Base-by-base conservation (phyloP, 2,113 vertebrate genomes). In the Prunella himalayana region DNA sequence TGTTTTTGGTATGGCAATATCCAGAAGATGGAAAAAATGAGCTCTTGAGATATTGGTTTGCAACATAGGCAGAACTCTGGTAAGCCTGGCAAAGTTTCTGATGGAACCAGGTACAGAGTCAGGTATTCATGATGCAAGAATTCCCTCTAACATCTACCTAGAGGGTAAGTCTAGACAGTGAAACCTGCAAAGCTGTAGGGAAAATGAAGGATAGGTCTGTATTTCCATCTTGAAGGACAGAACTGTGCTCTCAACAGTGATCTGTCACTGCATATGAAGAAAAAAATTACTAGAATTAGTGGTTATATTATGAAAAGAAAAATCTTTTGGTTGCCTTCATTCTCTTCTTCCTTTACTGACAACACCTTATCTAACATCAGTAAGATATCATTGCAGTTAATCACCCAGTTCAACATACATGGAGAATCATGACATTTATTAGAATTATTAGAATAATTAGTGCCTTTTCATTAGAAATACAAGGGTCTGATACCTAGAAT, bases 271-370 rank as follows among this genome's bases (percentile, higher is more conserved):
- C 3, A 33, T 28, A 37, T 41, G 56, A 88, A 88, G 63, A 47
- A 66, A 75, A 61, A 73, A 50, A 5, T 10, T 65, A 11, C 14
- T 15, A 28, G 10, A 76, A 75, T 50, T 51, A 54, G 5, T 42
- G 20, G 0, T 27, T 78, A 41, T 45, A 53, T n/a, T 75, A 25
- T 28, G 12, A 33, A 82, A 61, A 77, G 21, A 50, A 50, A 59
- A 10, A 60, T 33, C 3, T 57, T 78, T 79, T 1, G 0, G 2
- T 65, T 81, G 6, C 1, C 4, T 90, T 82, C 4, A 51, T 39
- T 33, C 3, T 69, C 15, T 50, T 66, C 16, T 39, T 92, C 30
- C 10, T 59, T 95, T 76, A 83, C 25, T 50, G 33, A 54, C 10
- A 80, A 8, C 4, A 10, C 3, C 10, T 72, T 30, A 39, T 33